phyloP scores from a whole-genome alignment of 2,113 vertebrate genomes.

The Saccopteryx leptura region DNA sequence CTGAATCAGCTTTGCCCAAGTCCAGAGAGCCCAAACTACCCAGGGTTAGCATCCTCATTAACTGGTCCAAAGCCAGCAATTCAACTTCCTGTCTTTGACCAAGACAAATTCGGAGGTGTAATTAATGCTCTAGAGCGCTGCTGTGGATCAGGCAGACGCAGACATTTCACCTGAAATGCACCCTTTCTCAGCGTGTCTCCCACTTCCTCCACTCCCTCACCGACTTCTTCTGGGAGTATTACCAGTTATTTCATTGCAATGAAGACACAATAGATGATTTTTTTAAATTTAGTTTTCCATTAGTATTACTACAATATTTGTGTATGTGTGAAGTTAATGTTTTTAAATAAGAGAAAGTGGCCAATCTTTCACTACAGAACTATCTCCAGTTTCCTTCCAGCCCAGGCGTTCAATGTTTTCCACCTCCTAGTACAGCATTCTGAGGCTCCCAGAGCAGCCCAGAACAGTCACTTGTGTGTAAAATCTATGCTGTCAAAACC shows the following conservation, averaged over 20 bases:
- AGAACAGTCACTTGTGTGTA: background rate
- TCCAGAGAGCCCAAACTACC: background rate
- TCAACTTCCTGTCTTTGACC: background rate
- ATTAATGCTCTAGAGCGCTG: background rate
- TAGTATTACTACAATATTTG: background rate
- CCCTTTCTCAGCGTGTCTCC: background rate
- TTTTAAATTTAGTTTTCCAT: background rate
- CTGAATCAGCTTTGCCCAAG: background rate
- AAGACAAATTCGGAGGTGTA: background rate
- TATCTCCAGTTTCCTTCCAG: background rate
- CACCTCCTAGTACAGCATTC: background rate
- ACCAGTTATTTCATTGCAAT: background rate
- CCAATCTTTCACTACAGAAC: background rate
- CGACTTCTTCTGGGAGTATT: background rate
- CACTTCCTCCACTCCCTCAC: background rate
- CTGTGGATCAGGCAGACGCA: background rate
- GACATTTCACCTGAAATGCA: background rate
- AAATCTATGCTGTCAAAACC: conserved; percentile 26
- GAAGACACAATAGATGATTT: background rate
- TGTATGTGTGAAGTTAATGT: background rate
- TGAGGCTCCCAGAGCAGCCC: background rate
- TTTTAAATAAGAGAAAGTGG: conserved; percentile 41
- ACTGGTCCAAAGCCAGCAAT: background rate
- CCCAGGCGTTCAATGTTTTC: background rate
- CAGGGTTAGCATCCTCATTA: background rate